Evolutionary conservation across 37 sponge, comb jelly and placozoan species (phyloP).

Genomic region (Diacarnus erythraeanus): DNA sequence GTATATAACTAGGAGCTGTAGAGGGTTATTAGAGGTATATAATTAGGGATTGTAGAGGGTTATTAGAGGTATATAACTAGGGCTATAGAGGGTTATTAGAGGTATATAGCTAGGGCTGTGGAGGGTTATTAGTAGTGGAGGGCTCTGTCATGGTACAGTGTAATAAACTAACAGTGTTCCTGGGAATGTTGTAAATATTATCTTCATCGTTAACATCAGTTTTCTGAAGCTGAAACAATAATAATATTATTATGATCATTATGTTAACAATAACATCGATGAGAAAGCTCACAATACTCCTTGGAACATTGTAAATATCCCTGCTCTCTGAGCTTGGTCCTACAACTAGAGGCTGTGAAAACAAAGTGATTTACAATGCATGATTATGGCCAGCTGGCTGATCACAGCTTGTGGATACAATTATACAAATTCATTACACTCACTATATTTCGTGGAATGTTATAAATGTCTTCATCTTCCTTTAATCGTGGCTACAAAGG

Average conservation of each 20-base stretch:
- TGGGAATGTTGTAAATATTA: not conserved
- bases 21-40: not conserved
- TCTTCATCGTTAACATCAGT: not conserved
- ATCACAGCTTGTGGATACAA: not conserved
- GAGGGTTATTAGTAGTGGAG: not conserved
- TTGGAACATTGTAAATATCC: not conserved
- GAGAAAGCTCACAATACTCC: not conserved
- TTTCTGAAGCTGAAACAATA: no score
- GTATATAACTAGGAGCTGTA: not conserved
- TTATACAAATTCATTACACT: no score
- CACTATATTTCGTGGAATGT: not conserved
- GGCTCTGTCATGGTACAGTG: not conserved
- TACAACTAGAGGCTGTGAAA: not conserved
- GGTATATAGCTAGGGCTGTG: not conserved
- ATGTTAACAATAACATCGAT: not conserved
- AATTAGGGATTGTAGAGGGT: not conserved
- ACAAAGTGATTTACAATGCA: not conserved
- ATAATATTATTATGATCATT: no score
- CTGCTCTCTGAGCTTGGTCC: not conserved
- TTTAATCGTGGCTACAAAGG: not conserved
- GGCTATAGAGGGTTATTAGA: not conserved
- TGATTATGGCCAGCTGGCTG: not conserved
- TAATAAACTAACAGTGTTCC: not conserved
- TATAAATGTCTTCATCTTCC: not conserved
- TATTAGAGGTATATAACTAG: not conserved